Base-by-base conservation (phyloP, 37 sponge, comb jelly and placozoan genomes). In the Agelas oroides region DNA sequence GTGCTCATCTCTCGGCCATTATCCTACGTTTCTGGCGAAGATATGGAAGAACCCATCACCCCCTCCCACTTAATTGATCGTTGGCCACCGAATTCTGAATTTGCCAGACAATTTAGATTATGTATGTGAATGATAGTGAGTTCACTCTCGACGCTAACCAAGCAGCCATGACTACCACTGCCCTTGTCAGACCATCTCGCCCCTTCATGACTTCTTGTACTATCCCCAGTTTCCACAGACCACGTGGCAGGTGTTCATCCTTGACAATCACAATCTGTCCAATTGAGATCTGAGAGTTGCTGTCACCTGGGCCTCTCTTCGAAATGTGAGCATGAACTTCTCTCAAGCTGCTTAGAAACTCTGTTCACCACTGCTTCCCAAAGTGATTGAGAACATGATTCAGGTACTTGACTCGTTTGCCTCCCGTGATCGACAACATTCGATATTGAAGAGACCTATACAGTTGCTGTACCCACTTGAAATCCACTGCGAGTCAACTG, bases 401-500 rank as follows among this genome's bases (percentile, higher is more conserved):
- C 38, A 27, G n/a, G 71, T 55, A 25, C 28, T 67, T 20, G 54
- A 67, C 55, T 67, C 46, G 37, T 58, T 81, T 56, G 61, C 83
- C 37, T 35, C 72, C 33, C 17, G 65, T 28, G 73, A 52, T 41
- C 32, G 37, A 27, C 72, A 72, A 30, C 28, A 32, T 38, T 40
- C 61, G 35, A 82, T 53, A 0, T 82, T 82, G 73, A 58, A 71
- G 39, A 55, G 83, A 40, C 83, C 83, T 25, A 24, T 82, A 20
- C 83, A 82, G 39, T 59, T 71, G 41, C 72, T 82, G 12, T 82
- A 82, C 73, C 83, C 83, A 60, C 72, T 58, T 24, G 83, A 82
- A 36, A 58, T 82, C 24, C 71, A 34, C 27, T 70, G 25, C 53
- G 58, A 32, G 35, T 54, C 70, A 18, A 56, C 31, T 35, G 13